phyloP scores from a whole-genome alignment of 1,140 invertebrate genomes.

The Drosophila subobscura region DNA sequence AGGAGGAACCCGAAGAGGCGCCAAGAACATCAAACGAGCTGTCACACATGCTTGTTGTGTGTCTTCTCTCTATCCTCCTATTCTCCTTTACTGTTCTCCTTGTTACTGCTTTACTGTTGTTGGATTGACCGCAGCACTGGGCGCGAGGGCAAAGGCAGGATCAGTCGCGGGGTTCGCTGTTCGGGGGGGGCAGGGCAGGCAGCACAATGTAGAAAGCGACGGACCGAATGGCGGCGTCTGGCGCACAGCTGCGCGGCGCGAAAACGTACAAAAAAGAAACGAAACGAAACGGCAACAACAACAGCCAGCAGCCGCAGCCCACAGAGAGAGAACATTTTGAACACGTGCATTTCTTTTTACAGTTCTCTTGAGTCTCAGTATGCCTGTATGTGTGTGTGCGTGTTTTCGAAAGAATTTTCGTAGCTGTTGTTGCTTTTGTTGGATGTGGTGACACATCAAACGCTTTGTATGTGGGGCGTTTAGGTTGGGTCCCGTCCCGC shows the following conservation, averaged over 20 bases:
- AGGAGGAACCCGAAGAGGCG: constrained; percentile 51
- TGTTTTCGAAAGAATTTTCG: constrained; percentile 70
- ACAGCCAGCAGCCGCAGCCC: constrained; percentile 39
- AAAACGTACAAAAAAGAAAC: constrained; percentile 65
- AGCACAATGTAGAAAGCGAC: constrained; percentile 66
- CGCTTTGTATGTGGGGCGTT: constrained; percentile 26
- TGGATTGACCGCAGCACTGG: constrained; percentile 57
- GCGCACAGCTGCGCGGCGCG: constrained; percentile 74
- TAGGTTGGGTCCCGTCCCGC: constrained; percentile 15
- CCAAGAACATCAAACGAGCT: constrained; percentile 71
- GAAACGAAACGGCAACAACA: constrained; percentile 43
- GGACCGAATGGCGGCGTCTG: constrained; percentile 67
- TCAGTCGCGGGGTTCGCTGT: not conserved
- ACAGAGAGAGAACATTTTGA: constrained; percentile 76
- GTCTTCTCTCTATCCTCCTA: not conserved
- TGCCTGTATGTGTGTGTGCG: constrained; percentile 41
- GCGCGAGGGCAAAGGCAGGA: constrained; percentile 11
- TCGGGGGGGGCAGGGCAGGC: not conserved
- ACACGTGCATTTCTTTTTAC: constrained; percentile 80
- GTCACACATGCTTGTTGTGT: constrained; percentile 23
- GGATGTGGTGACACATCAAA: constrained; percentile 61
- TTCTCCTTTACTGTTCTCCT: constrained; percentile 7
- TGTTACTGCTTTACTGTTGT: constrained; percentile 37
- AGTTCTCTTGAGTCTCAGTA: constrained; percentile 36
- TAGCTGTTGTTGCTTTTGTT: constrained; percentile 37